A percentile compares a stretch with the other conserved stretches of the same genome.
Conservation (phyloP, 1,140 invertebrate species). For the Brachionus angularis region DNA sequence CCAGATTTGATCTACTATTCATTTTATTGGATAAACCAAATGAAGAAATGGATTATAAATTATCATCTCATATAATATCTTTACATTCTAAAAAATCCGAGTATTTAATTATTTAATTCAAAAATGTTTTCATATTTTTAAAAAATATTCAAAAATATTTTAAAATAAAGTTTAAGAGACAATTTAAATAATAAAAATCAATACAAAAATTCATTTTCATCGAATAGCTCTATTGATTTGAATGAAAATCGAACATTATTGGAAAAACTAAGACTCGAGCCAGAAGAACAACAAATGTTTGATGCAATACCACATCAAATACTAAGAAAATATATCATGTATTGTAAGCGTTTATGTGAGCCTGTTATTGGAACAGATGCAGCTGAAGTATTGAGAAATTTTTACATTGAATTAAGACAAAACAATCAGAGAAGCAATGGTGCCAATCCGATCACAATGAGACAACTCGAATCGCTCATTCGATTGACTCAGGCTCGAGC, state of each 20-base stretch:
- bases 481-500: slow-evolving; percentile 61
- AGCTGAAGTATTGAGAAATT: slow-evolving; percentile 60
- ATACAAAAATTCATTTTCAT: not conserved
- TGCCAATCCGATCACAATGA: slow-evolving; percentile 68
- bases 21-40: slow-evolving; percentile 80
- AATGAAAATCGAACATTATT: slow-evolving; percentile 56
- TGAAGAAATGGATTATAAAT: slow-evolving; percentile 69
- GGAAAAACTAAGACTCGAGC: slow-evolving; percentile 64
- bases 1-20: slow-evolving; percentile 87
- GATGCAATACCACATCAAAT: slow-evolving; percentile 71
- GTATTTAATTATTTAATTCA: slow-evolving; percentile 48
- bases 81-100: slow-evolving; percentile 61
- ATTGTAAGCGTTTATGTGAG: slow-evolving; percentile 1
- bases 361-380: slow-evolving; percentile 16
- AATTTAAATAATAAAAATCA: not conserved
- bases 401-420: slow-evolving; percentile 74
- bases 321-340: slow-evolving; percentile 58
- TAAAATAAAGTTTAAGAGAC: not conserved
- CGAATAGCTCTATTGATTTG: not conserved
- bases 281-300: slow-evolving; percentile 61
- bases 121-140: not conserved
- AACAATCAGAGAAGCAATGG: slow-evolving; percentile 64
- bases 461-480: slow-evolving; percentile 82
- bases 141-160: not conserved
- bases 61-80: slow-evolving; percentile 76